phyloP scores from a whole-genome alignment of 2,888 invertebrate genomes.

The Ischnus inquisitorius region DNA sequence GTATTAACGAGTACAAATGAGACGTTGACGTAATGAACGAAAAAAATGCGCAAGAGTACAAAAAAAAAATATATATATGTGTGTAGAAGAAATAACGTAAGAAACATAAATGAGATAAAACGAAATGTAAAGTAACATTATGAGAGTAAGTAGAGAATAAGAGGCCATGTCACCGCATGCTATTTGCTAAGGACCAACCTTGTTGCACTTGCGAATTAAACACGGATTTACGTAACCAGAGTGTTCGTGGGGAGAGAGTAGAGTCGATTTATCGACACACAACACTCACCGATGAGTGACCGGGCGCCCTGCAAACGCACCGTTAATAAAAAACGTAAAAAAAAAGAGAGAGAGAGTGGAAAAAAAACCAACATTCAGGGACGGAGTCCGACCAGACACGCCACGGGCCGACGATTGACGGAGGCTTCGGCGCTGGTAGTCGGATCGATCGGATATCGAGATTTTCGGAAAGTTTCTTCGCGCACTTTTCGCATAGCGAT shows the following conservation, averaged over 20 bases:
- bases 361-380: slow-evolving; percentile 34
- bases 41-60: slow-evolving; percentile 69
- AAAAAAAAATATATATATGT: slow-evolving; percentile 63
- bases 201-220: slow-evolving; percentile 85
- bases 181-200: slow-evolving; percentile 86
- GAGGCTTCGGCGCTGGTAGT: background rate
- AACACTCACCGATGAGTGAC: slow-evolving; percentile 85
- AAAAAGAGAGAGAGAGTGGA: slow-evolving; percentile 26
- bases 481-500: background rate
- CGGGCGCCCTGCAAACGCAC: slow-evolving; percentile 85
- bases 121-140: slow-evolving; percentile 70
- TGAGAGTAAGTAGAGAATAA: slow-evolving; percentile 72
- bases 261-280: slow-evolving; percentile 78
- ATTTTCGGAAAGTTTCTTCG: background rate
- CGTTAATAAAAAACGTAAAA: slow-evolving; percentile 78
- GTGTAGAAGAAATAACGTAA: slow-evolving; percentile 73
- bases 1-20: slow-evolving; percentile 15
- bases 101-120: slow-evolving; percentile 73
- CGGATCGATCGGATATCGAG: background rate
- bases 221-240: slow-evolving; percentile 85
- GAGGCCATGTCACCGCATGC: slow-evolving; percentile 85
- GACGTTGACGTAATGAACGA: slow-evolving; percentile 4
- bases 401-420: slow-evolving; percentile 72
- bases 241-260: slow-evolving; percentile 73
- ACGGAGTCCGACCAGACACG: slow-evolving; percentile 72